Evolutionary conservation across 2,888 invertebrate genomes (phyloP), one percentile per base, ranked within the genome.

Genomic region (Geotrupes spiniger): DNA sequence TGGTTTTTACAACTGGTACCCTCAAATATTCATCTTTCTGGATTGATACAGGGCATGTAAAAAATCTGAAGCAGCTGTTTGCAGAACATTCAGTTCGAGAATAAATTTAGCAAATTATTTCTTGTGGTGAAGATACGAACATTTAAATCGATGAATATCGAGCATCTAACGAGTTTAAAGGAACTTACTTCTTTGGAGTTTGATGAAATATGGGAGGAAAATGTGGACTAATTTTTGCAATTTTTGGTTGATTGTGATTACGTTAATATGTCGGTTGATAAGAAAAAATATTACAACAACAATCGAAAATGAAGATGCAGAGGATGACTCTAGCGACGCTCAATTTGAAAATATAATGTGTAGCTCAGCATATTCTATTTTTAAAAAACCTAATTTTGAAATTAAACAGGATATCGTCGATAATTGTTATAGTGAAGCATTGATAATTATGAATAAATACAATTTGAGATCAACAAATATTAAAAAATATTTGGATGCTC

Each of bases 201-300:
- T 36, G 36, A 36, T 43, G 36, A 33, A 33, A 9, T 36, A 43
- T 43, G 14, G 17, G 43, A 43, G 21, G 36, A 43, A 36, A 43
- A 10, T 43, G 43, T 36, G 43, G 36, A 43, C 10, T 36, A 33
- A 43, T 43, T 43, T 43, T 43, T 43, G 17, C 43, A 43, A 31
- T 43, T 43, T 14, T 51, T 52, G 45, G 52, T 48, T 52, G 44
- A 51, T 52, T 21, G 37, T 52, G 52, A 45, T 45, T 49, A 52
- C 45, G 47, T 52, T 52, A 52, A 52, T 45, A 52, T 48, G 41
- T 31, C 44, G 26, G 33, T 52, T 52, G 48, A 49, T 49, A 17
- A 49, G 48, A 52, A 45, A 52, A 49, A 42, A 39, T 5, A 51
- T 51, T 44, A 14, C 5, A 50, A 50, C 42, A 42, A 12, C 28